Evolutionary conservation across 2,888 invertebrate genomes (phyloP).

Genomic region (Drosophila kanekoi): DNA sequence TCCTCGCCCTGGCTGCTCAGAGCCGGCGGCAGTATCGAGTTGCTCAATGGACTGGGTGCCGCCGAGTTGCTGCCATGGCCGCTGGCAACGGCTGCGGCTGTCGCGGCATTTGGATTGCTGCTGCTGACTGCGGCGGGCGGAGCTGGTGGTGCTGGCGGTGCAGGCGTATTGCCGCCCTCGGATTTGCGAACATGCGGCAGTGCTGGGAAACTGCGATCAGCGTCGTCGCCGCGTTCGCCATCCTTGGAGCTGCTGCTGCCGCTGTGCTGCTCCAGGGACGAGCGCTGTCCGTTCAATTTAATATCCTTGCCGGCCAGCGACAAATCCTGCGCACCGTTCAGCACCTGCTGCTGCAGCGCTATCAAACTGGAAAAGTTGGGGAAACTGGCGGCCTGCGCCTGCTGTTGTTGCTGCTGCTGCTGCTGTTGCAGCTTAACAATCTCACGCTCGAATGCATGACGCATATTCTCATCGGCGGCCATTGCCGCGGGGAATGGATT

Average conservation of each 20-base stretch:
- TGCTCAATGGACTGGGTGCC: conserved; percentile 93
- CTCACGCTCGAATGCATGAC: conserved; percentile 95
- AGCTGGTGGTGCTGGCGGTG: conserved; percentile 67
- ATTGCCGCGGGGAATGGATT: conserved; percentile 80
- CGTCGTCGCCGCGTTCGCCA: conserved; percentile 62
- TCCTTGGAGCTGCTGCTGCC: conserved; percentile 75
- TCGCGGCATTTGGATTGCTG: conserved; percentile 58
- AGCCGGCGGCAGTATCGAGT: conserved; percentile 94
- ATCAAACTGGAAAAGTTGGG: conserved; percentile 88
- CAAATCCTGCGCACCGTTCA: conserved; percentile 92
- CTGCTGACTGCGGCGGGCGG: conserved; percentile 34
- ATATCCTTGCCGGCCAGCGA: conserved; percentile 88
- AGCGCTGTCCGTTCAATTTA: conserved; percentile 85
- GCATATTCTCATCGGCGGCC: conserved; percentile 92
- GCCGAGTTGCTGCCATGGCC: conserved; percentile 88
- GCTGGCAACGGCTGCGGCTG: conserved; percentile 9
- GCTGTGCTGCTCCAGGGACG: conserved; percentile 74
- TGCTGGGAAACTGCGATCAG: conserved; percentile 33
- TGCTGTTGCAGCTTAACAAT: conserved; percentile 93
- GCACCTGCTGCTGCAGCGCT: conserved; percentile 91
- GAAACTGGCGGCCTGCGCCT: conserved; percentile 81
- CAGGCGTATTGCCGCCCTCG: conserved; percentile 88
- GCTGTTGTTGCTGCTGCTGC: conserved; percentile 82
- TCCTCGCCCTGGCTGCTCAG: conserved; percentile 91
- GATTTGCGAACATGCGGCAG: conserved; percentile 88